These are phyloP conservation scores for Therioaphis trifolii DNA, from an alignment of 2,888 invertebrate genomes.

Conservation along the genomic window DNA sequence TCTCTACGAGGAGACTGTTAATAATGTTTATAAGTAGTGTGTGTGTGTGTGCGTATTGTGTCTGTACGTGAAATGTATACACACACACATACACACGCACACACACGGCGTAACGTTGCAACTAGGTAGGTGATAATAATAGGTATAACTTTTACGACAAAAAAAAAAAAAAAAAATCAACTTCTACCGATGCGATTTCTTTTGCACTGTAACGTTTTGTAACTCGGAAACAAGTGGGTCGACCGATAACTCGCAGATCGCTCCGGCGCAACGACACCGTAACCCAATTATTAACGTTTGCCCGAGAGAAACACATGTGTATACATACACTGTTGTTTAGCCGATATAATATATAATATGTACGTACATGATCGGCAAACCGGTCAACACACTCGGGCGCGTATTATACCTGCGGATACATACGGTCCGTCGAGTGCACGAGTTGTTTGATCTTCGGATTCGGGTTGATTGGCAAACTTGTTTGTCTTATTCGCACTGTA, in stretches of 20 bases:
- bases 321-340: too few species aligned
- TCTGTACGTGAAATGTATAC: not conserved
- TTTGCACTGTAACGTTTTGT: not conserved
- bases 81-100: too few species aligned
- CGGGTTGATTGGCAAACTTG: conserved; percentile 29
- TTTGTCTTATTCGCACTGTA: conserved; percentile 10
- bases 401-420: too few species aligned
- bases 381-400: conserved; percentile 2
- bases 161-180: conserved; percentile 5
- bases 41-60: too few species aligned
- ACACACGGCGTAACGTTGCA: too few species aligned
- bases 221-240: conserved; percentile 39
- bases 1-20: too few species aligned
- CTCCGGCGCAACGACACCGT: conserved; percentile 33
- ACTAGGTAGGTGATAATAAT: not conserved
- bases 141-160: conserved; percentile 3
- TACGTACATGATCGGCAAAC: conserved; percentile 17
- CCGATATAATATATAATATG: not conserved
- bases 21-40: not conserved
- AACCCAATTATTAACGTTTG: conserved; percentile 34
- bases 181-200: not conserved
- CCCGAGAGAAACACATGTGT: not conserved
- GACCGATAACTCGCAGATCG: conserved; percentile 36
- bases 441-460: conserved; percentile 30
- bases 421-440: not conserved